These are phyloP conservation scores for Caerostris darwini DNA, from an alignment of 1,140 invertebrate species.

Conservation along the genomic window DNA sequence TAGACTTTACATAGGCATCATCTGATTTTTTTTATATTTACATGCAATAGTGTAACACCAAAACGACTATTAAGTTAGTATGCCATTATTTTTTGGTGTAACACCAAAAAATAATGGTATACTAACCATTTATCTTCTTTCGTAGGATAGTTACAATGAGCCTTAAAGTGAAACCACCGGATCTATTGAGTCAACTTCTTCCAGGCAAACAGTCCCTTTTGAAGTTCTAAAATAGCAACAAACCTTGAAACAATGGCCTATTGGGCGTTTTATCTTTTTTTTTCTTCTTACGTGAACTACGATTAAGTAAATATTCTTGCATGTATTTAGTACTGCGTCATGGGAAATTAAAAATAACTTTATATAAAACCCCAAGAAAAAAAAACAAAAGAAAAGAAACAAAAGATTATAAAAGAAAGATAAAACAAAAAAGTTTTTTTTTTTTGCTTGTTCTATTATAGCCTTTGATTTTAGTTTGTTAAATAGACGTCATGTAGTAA, in stretches of 20 bases:
- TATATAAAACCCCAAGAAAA: neutral
- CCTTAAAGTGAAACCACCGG: neutral
- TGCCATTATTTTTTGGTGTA: too few relatives aligned
- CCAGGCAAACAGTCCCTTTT: neutral
- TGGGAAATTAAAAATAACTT: neutral
- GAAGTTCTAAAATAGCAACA: slow-evolving; percentile 31
- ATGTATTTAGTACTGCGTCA: neutral
- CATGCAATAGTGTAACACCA: too few relatives aligned
- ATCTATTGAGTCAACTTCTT: slow-evolving; percentile 14
- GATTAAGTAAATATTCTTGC: neutral
- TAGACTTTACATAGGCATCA: too few relatives aligned
- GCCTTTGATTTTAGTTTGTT: too few relatives aligned
- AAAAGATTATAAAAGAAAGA: too few relatives aligned
- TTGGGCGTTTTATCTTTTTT: neutral
- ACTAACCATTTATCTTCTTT: too few relatives aligned
- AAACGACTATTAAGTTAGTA: too few relatives aligned
- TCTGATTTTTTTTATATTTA: too few relatives aligned
- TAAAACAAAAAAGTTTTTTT: too few relatives aligned
- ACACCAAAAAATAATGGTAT: too few relatives aligned
- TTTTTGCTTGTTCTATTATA: too few relatives aligned
- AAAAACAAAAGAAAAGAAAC: neutral
- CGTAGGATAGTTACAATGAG: neutral
- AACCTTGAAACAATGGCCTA: slow-evolving; percentile 4
- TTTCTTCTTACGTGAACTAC: neutral
- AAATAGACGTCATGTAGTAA: too few relatives aligned